These are phyloP conservation scores for Hippocampus guttulatus DNA, from an alignment of 2,113 vertebrate genomes.

Conservation along the genomic window DNA sequence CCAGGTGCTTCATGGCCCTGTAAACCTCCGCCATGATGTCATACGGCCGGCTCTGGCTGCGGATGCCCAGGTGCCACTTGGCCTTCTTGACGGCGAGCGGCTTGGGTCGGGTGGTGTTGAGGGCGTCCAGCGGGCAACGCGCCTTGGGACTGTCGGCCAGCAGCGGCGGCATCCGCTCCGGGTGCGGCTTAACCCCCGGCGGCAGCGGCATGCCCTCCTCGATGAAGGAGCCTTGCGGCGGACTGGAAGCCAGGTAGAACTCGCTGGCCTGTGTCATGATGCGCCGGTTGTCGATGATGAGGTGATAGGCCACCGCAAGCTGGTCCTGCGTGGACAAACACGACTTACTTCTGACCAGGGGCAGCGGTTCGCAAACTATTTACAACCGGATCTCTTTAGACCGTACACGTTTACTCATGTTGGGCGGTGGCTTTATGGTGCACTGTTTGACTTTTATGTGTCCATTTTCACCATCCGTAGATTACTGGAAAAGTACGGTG, in stretches of 20 bases:
- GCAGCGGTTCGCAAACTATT: no score
- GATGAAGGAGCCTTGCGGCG: slow-evolving; percentile 91
- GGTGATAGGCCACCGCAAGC: slow-evolving; percentile 93
- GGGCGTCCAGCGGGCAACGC: slow-evolving; percentile 87
- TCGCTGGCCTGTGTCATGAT: slow-evolving; percentile 99
- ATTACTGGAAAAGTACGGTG: neutral
- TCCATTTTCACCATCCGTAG: neutral
- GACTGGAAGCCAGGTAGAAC: slow-evolving; percentile 97
- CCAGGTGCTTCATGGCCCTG: slow-evolving; percentile 92
- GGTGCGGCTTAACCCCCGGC: slow-evolving; percentile 89
- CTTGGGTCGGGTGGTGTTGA: slow-evolving; percentile 97
- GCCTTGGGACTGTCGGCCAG: slow-evolving; percentile 93
- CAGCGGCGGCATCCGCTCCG: slow-evolving; percentile 92
- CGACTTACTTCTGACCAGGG: no score
- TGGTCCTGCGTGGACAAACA: slow-evolving; percentile 78
- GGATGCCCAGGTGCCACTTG: slow-evolving; percentile 97
- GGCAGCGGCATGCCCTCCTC: slow-evolving; percentile 89
- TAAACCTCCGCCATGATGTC: slow-evolving; percentile 99
- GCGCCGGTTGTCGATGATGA: slow-evolving; percentile 95
- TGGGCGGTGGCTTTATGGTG: no score
- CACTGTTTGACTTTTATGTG: no score
- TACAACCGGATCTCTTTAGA: no score
- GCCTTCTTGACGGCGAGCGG: slow-evolving; percentile 93
- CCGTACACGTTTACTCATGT: no score
- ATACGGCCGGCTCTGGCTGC: slow-evolving; percentile 94